A percentile compares a stretch with the other conserved stretches of the same genome.
These are phyloP conservation scores for Tupiocoris notatus DNA, from an alignment of 2,888 invertebrate genomes.

Conservation along the genomic window DNA sequence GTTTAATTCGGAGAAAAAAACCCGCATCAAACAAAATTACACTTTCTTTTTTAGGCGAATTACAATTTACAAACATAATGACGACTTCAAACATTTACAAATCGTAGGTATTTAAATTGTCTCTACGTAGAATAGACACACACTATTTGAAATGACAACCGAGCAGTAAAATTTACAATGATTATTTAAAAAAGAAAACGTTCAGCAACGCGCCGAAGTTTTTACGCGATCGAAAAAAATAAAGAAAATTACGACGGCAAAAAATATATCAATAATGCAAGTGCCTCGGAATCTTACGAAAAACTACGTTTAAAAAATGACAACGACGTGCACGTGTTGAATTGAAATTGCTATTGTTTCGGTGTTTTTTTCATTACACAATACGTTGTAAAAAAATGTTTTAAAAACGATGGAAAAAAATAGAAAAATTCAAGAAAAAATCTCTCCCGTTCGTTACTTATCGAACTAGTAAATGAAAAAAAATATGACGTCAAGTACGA, in stretches of 20 bases:
- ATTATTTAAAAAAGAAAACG: conserved; percentile 31
- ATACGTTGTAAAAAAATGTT: too few relatives aligned
- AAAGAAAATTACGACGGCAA: conserved; percentile 18
- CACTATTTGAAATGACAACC: conserved; percentile 45
- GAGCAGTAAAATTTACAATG: conserved; percentile 40
- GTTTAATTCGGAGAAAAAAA: not conserved
- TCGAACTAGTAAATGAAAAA: too few relatives aligned
- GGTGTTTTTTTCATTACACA: too few relatives aligned
- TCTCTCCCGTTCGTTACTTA: too few relatives aligned
- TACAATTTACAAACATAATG: conserved; percentile 47
- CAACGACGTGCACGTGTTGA: not conserved
- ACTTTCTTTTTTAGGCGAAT: conserved; percentile 44
- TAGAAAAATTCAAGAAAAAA: too few relatives aligned
- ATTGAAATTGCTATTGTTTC: too few relatives aligned
- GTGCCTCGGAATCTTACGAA: not conserved
- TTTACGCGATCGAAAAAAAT: not conserved
- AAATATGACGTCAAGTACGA: too few relatives aligned
- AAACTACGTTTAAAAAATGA: not conserved
- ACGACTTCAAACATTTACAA: conserved; percentile 47
- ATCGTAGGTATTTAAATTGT: conserved; percentile 27
- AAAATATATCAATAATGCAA: conserved; percentile 3
- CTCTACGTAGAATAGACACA: conserved; percentile 44
- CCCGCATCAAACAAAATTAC: conserved; percentile 44
- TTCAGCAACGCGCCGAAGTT: conserved; percentile 11
- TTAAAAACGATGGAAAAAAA: too few relatives aligned